phyloP scores from a whole-genome alignment of 1,140 invertebrate species.

The Bombus affinis region DNA sequence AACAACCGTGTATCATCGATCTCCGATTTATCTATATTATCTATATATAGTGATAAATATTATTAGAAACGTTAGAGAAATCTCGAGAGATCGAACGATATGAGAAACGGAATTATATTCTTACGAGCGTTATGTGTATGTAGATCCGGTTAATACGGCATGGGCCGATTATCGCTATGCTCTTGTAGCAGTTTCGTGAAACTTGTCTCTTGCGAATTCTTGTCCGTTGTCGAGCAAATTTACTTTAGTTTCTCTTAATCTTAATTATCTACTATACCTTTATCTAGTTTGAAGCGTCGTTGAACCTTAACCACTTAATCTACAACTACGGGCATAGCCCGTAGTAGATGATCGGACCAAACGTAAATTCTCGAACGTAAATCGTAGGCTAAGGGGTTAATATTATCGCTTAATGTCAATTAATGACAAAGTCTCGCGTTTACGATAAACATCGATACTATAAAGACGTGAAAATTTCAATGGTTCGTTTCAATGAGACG shows the following conservation, averaged over 20 bases:
- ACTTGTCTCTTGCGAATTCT: conserved; percentile 2
- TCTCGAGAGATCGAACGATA: not conserved
- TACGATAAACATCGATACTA: not conserved
- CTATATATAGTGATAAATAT: not conserved
- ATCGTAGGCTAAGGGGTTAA: no score
- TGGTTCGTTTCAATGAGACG: no score
- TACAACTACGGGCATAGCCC: no score
- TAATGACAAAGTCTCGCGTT: not conserved
- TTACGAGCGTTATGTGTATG: not conserved
- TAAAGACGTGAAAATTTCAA: no score
- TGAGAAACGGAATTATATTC: not conserved
- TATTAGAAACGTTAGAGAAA: not conserved
- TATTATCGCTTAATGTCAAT: no score
- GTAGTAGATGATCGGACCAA: no score
- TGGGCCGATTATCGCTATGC: no score
- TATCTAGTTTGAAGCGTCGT: not conserved
- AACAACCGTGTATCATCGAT: not conserved
- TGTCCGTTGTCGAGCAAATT: conserved; percentile 17
- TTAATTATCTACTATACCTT: not conserved
- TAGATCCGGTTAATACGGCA: no score
- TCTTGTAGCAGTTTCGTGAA: conserved; percentile 19
- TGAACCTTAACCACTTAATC: no score
- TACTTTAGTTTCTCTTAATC: conserved; percentile 4
- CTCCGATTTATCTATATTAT: not conserved
- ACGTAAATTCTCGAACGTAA: no score